phyloP scores from a whole-genome alignment of 1,140 invertebrate species.

The Lordiphosa collinella region DNA sequence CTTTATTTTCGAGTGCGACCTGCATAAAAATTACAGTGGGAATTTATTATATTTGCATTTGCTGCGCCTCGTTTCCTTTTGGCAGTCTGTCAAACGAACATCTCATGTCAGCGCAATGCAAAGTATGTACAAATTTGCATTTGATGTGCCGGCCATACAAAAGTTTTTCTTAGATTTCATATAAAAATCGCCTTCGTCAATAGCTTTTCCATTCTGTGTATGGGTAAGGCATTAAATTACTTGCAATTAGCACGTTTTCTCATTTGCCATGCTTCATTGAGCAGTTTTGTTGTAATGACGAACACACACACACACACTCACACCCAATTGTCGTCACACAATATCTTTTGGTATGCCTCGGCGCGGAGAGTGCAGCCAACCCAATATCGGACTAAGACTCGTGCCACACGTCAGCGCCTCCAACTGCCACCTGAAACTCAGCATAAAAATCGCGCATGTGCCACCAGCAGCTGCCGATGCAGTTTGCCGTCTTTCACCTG shows the following conservation, averaged over 20 bases:
- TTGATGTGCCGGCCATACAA: constrained; percentile 21
- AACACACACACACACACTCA: not conserved
- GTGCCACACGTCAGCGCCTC: constrained; percentile 27
- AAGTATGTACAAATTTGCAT: constrained; percentile 37
- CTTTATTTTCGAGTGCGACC: constrained; percentile 13
- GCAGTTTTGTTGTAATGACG: constrained; percentile 9
- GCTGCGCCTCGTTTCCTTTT: constrained; percentile 41
- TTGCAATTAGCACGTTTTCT: constrained; percentile 36
- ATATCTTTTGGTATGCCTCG: not conserved
- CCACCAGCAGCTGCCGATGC: not conserved
- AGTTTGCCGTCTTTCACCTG: constrained; percentile 16
- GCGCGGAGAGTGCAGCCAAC: constrained; percentile 23
- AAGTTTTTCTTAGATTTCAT: too few species aligned
- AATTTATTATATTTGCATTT: constrained; percentile 40
- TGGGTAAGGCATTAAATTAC: constrained; percentile 14
- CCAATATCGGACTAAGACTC: constrained; percentile 5
- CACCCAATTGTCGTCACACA: constrained; percentile 15
- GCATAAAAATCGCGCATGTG: constrained; percentile 3
- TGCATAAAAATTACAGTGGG: constrained; percentile 42
- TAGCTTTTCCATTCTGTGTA: not conserved
- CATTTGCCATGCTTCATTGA: constrained; percentile 23
- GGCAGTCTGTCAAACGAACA: constrained; percentile 16
- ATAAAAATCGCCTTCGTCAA: too few species aligned
- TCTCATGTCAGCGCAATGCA: constrained; percentile 31
- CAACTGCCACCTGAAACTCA: constrained; percentile 8